These are phyloP conservation scores for Volucella bombylans DNA, from an alignment of 2,888 invertebrate species.

Conservation along the genomic window DNA sequence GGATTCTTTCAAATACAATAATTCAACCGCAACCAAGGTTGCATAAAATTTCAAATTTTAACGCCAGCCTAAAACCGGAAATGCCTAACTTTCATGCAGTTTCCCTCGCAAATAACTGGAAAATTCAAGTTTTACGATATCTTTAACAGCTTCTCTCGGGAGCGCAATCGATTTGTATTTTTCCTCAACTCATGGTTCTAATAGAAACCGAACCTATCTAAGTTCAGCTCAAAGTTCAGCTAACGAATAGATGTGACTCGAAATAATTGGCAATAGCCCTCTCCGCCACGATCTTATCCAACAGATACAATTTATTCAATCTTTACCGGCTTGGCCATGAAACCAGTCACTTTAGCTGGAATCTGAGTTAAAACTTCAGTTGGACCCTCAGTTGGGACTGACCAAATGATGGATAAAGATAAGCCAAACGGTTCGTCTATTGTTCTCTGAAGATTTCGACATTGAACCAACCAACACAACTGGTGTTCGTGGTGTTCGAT, in stretches of 20 bases:
- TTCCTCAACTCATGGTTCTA: constrained; percentile 18
- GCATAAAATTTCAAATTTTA: constrained; percentile 48
- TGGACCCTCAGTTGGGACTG: too few species aligned
- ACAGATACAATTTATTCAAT: constrained; percentile 30
- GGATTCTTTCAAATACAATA: neutral
- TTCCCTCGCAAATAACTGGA: neutral
- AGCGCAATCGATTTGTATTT: constrained; percentile 46
- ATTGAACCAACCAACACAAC: constrained; percentile 47
- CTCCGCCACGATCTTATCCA: constrained; percentile 28
- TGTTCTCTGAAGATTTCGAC: constrained; percentile 21
- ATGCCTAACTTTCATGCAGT: constrained; percentile 37
- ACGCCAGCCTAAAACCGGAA: constrained; percentile 34
- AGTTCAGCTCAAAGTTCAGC: constrained; percentile 48
- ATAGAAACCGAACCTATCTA: constrained; percentile 38
- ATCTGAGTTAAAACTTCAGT: too few species aligned
- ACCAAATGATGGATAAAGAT: constrained; percentile 32
- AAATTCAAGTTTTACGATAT: constrained; percentile 40
- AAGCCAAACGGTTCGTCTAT: constrained; percentile 44
- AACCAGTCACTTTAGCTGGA: constrained; percentile 49
- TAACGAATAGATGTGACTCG: constrained; percentile 36
- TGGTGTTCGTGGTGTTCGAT: constrained; percentile 38
- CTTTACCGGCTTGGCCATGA: constrained; percentile 53
- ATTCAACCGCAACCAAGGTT: constrained; percentile 4
- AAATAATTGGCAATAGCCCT: constrained; percentile 50
- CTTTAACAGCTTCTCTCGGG: constrained; percentile 31